A percentile compares a stretch with the other conserved stretches of the same genome.
phyloP scores from a whole-genome alignment of 2,113 vertebrate species.

The Myiozetetes cayanensis region DNA sequence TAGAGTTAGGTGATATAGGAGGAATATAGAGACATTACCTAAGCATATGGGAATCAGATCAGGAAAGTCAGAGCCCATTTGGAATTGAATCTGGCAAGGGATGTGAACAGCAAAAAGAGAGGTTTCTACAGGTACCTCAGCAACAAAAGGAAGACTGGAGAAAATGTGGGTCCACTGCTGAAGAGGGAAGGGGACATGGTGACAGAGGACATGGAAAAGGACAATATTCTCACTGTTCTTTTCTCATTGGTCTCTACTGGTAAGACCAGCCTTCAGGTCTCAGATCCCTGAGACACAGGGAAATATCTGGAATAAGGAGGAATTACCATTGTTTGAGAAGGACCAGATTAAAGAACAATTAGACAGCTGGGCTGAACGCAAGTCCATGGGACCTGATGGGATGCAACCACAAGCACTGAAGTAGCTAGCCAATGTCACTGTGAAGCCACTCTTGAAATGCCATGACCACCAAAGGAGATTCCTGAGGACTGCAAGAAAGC shows the following conservation, averaged over 20 bases:
- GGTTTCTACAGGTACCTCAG: neutral
- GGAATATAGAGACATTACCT: neutral
- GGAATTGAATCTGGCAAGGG: neutral
- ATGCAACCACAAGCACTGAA: neutral
- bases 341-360: neutral
- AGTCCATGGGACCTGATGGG: neutral
- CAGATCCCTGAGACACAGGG: neutral
- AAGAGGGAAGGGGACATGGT: accelerated
- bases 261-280: neutral
- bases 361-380: neutral
- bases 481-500: neutral
- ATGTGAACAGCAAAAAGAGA: neutral
- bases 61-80: neutral
- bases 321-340: neutral
- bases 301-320: neutral
- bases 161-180: neutral
- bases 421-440: neutral
- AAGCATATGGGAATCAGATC: neutral
- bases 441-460: neutral
- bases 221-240: neutral
- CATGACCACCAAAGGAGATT: neutral
- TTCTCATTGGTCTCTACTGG: neutral
- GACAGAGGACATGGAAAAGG: neutral
- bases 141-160: neutral
- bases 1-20: neutral